These are phyloP conservation scores for Gasterosteus nipponicus DNA, from an alignment of 2,113 vertebrate species.

Conservation along the genomic window DNA sequence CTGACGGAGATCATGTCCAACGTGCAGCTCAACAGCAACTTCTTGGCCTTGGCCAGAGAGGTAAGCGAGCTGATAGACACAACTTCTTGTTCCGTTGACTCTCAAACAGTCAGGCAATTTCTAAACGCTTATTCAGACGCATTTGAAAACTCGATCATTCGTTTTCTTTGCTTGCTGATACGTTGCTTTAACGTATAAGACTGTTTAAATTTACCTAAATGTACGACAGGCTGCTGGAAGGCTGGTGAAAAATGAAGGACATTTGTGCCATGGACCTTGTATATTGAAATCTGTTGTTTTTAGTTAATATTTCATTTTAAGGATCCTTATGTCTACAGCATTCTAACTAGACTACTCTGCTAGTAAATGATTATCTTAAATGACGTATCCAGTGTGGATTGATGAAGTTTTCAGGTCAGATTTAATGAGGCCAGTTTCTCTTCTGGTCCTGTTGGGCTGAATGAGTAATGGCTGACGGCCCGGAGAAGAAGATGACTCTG, in stretches of 20 bases:
- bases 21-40: conserved; percentile 98
- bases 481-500: conserved; percentile 11
- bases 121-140: no score
- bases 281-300: background rate
- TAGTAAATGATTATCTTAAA: no score
- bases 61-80: conserved; percentile 64
- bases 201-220: background rate
- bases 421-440: background rate
- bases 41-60: conserved; percentile 95
- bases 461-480: background rate
- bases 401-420: background rate
- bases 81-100: background rate
- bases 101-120: background rate
- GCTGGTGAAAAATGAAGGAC: background rate
- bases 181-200: background rate
- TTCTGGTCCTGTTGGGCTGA: background rate
- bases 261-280: no score
- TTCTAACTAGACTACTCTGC: background rate
- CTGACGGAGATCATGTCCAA: conserved; percentile 99
- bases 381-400: background rate
- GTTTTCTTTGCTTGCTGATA: no score
- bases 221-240: no score
- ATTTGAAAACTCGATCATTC: no score
- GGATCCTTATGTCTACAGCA: background rate
- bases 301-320: background rate